Evolutionary conservation across 30 jellyfish, hydroid and myxozoan genomes (phyloP).

Genomic region (Catostylus mosaicus): DNA sequence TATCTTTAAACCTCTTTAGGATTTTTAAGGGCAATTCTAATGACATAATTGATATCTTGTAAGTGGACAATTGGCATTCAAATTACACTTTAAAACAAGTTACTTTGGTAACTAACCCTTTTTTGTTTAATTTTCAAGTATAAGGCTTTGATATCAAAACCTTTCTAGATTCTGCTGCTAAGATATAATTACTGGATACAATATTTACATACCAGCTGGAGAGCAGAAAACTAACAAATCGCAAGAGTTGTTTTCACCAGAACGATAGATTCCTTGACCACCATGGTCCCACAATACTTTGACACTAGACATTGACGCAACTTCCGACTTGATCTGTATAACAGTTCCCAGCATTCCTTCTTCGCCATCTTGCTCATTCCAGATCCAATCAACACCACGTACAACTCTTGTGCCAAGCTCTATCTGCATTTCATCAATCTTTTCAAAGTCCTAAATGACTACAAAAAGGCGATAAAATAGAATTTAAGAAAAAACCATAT

Average conservation of each 20-base stretch:
- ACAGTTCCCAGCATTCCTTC: conserved; percentile 77
- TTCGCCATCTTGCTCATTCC: conserved; percentile 69
- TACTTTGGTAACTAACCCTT: no score
- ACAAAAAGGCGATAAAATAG: background rate
- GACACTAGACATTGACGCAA: conserved; percentile 13
- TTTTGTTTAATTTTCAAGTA: no score
- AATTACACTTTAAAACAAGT: no score
- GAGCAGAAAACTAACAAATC: conserved; percentile 49
- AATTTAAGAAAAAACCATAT: background rate
- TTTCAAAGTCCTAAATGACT: background rate
- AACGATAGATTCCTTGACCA: conserved; percentile 60
- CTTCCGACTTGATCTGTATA: conserved; percentile 24
- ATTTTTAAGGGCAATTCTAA: no score
- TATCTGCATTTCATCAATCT: conserved; percentile 12
- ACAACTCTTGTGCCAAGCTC: conserved; percentile 65
- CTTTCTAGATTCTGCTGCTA: no score
- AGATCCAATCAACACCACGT: conserved; percentile 66
- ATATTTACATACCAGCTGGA: conserved; percentile 53
- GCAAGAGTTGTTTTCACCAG: conserved; percentile 58
- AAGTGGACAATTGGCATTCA: no score
- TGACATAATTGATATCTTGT: no score
- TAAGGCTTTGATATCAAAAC: no score
- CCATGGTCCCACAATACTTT: conserved; percentile 72
- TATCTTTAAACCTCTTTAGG: no score
- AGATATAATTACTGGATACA: no score